A percentile compares a stretch with the other conserved stretches of the same genome.
These are phyloP conservation scores for Pterocles gutturalis DNA, from an alignment of 2,113 vertebrate species.

Conservation along the genomic window DNA sequence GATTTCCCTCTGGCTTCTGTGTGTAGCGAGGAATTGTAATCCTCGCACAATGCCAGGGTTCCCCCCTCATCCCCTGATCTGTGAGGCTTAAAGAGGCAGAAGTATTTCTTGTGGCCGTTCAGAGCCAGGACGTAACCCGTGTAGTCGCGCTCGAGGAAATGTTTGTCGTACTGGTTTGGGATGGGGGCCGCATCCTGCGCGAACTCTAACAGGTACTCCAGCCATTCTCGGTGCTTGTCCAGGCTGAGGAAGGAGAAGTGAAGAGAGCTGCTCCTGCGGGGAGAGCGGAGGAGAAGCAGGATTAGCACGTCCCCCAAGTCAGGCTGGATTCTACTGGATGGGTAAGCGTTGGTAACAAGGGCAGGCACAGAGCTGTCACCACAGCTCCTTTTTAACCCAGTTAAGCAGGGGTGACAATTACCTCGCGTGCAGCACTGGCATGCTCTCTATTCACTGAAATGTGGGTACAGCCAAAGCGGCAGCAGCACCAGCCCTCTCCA, in stretches of 20 bases:
- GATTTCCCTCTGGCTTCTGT: conserved; percentile 73
- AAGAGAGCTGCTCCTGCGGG: conserved; percentile 87
- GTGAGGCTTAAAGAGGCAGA: conserved; percentile 95
- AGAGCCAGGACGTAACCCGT: conserved; percentile 93
- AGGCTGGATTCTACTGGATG: background rate
- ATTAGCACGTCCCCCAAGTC: accelerated
- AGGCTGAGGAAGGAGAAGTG: conserved; percentile 98
- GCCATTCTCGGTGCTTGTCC: conserved; percentile 94
- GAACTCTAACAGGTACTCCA: conserved; percentile 88
- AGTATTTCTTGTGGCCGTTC: conserved; percentile 96
- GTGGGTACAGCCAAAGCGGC: accelerated
- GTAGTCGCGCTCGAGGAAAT: conserved; percentile 87
- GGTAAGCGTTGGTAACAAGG: background rate
- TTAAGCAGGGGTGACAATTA: background rate
- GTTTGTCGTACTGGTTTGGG: conserved; percentile 86
- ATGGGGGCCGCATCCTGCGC: conserved; percentile 87
- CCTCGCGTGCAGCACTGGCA: accelerated
- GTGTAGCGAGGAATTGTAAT: conserved; percentile 75
- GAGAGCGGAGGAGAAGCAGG: background rate
- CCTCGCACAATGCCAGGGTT: conserved; percentile 68
- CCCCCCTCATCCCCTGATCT: conserved; percentile 83
- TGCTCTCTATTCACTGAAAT: background rate
- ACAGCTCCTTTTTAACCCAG: background rate
- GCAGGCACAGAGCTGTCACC: background rate
- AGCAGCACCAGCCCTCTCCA: background rate